A percentile compares a stretch with the other conserved stretches of the same genome.
These are phyloP conservation scores for Tragelaphus scriptus DNA, from an alignment of 2,113 vertebrate genomes.

Conservation along the genomic window DNA sequence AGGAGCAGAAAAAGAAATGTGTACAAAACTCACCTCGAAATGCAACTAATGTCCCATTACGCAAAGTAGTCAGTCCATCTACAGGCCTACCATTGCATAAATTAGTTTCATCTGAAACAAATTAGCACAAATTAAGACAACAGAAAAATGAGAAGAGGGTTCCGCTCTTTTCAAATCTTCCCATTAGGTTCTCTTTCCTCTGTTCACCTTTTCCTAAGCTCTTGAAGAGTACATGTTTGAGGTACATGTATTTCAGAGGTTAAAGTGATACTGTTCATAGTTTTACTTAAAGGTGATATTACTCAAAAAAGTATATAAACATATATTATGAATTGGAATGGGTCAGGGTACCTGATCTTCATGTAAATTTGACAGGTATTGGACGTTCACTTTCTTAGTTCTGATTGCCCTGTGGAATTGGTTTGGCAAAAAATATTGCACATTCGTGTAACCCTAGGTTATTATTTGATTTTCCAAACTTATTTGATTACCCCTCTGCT, in stretches of 20 bases:
- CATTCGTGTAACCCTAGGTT: neutral
- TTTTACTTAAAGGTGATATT: neutral
- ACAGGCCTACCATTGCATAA: constrained; percentile 90
- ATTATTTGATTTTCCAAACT: neutral
- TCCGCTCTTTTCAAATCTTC: neutral
- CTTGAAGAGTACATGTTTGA: neutral
- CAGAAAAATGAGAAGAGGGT: neutral
- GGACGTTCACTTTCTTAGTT: neutral
- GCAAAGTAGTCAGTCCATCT: constrained; percentile 87
- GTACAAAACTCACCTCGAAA: constrained; percentile 88
- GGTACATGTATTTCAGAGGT: neutral
- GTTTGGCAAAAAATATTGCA: neutral
- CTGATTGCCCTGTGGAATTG: neutral
- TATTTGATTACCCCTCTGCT: neutral
- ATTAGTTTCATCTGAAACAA: constrained; percentile 85
- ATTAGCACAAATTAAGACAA: constrained; percentile 36
- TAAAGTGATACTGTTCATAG: neutral
- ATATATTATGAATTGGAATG: neutral
- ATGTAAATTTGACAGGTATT: neutral
- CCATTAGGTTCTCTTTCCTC: neutral
- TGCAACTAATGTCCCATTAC: constrained; percentile 90
- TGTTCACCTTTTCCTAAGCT: neutral
- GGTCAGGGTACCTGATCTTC: neutral
- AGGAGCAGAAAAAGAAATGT: neutral
- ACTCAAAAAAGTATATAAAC: neutral